Conservation (phyloP, 2,113 vertebrate genomes). For the Tragelaphus strepsiceros region DNA sequence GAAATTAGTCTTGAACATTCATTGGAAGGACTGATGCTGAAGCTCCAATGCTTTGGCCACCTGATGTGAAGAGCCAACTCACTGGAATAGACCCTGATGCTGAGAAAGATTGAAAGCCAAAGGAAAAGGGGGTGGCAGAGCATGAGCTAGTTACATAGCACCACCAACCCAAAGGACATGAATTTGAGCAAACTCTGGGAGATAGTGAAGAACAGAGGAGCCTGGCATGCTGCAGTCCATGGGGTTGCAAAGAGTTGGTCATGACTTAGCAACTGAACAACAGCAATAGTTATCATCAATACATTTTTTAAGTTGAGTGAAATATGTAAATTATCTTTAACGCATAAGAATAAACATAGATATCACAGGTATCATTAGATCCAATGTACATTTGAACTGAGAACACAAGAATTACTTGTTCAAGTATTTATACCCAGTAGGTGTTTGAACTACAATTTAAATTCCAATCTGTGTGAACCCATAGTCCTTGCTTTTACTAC, state of each 20-base stretch:
- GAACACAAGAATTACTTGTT: neutral
- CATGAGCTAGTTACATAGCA: neutral
- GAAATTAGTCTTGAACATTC: neutral
- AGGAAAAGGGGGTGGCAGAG: neutral
- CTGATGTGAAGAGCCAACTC: neutral
- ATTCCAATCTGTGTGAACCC: neutral
- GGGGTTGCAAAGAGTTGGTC: neutral
- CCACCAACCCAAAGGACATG: neutral
- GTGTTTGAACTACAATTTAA: neutral
- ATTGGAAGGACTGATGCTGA: neutral
- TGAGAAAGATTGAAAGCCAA: neutral
- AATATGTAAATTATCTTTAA: neutral
- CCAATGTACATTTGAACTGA: neutral
- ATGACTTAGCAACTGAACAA: neutral
- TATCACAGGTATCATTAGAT: neutral
- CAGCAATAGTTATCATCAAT: neutral
- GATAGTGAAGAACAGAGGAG: neutral
- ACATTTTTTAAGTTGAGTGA: neutral
- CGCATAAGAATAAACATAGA: neutral
- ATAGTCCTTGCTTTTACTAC: neutral
- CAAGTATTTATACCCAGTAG: neutral
- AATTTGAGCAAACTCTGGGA: neutral
- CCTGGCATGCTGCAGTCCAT: neutral
- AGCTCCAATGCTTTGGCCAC: neutral
- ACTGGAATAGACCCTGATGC: neutral